A percentile compares a stretch with the other conserved stretches of the same genome.
phyloP scores from a whole-genome alignment of 2,113 vertebrate genomes.

The Alouatta palliata region DNA sequence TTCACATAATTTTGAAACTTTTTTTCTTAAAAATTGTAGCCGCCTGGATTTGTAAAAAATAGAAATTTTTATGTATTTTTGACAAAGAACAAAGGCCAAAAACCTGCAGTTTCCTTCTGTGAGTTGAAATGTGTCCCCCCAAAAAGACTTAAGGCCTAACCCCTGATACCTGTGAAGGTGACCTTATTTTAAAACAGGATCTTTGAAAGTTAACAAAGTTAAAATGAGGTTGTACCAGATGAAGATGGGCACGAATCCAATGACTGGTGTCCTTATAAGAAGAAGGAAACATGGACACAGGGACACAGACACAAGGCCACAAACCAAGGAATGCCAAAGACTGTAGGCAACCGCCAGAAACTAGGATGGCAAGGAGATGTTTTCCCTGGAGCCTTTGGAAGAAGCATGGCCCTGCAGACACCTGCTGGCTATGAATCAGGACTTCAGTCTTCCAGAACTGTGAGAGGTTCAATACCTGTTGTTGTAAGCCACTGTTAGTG shows the following conservation, averaged over 20 bases:
- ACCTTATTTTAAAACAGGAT: neutral
- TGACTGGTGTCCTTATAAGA: neutral
- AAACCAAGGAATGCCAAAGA: neutral
- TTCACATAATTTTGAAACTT: neutral
- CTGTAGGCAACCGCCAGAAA: neutral
- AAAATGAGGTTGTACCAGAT: neutral
- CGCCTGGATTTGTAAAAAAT: neutral
- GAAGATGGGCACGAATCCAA: neutral
- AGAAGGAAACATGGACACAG: neutral
- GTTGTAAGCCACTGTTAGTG: neutral
- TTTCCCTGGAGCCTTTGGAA: neutral
- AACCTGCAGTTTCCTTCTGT: neutral
- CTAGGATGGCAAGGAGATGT: neutral
- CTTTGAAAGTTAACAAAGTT: neutral
- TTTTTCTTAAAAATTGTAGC: neutral
- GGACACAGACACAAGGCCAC: neutral
- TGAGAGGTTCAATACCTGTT: neutral
- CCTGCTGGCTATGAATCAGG: neutral
- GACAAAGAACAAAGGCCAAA: neutral
- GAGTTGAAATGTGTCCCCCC: neutral
- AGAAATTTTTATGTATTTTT: neutral
- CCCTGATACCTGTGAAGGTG: neutral
- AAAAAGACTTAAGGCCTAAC: neutral
- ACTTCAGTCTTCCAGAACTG: neutral
- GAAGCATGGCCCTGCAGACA: neutral